Evolutionary conservation across 2,888 invertebrate genomes (phyloP), one percentile per base, ranked within the genome.

Genomic region (Pyrocoelia pectoralis): DNA sequence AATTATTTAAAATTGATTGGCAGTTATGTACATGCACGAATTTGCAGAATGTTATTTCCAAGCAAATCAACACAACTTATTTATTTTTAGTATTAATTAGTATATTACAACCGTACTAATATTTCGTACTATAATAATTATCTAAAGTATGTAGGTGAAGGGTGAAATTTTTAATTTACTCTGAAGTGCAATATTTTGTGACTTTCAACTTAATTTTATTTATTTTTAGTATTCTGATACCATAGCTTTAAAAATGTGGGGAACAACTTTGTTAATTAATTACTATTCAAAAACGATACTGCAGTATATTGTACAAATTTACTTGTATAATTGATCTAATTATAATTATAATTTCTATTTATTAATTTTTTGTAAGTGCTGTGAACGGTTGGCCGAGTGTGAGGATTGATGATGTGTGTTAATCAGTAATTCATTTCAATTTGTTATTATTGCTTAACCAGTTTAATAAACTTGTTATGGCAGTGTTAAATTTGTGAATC

Each of bases 281-380:
- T 17, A 43, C 10, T 15, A 17, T 17, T 46, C 8, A n/a, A 46
- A 46, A n/a, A 17, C 18, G 18, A 46, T 46, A 18, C 46, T 46
- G 46, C 46, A 46, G 17, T 46, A 15, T 15, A 46, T 46, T 46
- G 46, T 46, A 46, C 46, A 46, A 18, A 46, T 18, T 46, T 10
- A 46, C 8, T 17, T 46, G 17, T 17, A 46, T 15, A 46, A 17
- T 46, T 43, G 43, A 46, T 10, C 2, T 15, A 12, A 46, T 46
- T 46, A 17, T 46, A 46, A 18, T 46, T 46, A 46, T 43, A 43
- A 43, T 43, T 43, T 43, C 10, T 46, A 46, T 46, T 46, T 46
- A 46, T 46, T 46, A 46, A 43, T 17, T 13, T 43, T 33, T 33
- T 46, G 46, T 17, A 46, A 17, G 18, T 46, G 9, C 10, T 46